Evolutionary conservation across 2,888 invertebrate species (phyloP).

Genomic region (Chironomus riparius): DNA sequence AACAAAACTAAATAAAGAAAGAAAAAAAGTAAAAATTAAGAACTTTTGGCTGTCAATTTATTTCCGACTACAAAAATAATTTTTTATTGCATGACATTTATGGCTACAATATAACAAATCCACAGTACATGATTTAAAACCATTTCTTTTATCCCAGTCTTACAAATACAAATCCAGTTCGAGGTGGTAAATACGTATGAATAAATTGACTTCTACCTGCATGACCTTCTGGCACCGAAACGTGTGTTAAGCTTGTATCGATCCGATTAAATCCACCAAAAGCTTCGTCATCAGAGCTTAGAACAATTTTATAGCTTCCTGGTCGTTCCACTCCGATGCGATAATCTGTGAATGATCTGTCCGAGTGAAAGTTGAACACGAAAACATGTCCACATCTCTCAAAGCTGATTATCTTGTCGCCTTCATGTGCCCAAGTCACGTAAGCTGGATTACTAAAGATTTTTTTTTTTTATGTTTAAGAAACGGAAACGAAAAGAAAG

Average conservation of each 20-base stretch:
- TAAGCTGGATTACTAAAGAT: constrained; percentile 45
- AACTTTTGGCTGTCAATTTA: neutral
- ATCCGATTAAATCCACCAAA: constrained; percentile 75
- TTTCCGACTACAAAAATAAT: neutral
- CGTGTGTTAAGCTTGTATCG: constrained; percentile 53
- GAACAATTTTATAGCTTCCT: constrained; percentile 75
- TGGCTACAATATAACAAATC: neutral
- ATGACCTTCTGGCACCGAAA: constrained; percentile 58
- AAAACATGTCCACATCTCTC: constrained; percentile 88
- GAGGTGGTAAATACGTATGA: constrained; percentile 11
- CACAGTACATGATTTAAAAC: neutral
- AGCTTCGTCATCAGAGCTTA: constrained; percentile 64
- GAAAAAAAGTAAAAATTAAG: neutral
- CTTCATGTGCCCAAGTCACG: constrained; percentile 91
- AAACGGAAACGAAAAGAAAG: neutral
- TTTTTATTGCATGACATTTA: neutral
- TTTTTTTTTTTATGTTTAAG: neutral
- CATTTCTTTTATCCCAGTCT: neutral
- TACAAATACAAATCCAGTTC: constrained; percentile 19
- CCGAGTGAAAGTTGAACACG: constrained; percentile 92
- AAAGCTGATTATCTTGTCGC: constrained; percentile 89
- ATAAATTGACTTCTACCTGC: constrained; percentile 53
- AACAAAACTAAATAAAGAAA: neutral
- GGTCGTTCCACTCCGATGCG: constrained; percentile 76
- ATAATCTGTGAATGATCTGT: constrained; percentile 90